A percentile compares a stretch with the other conserved stretches of the same genome.
These are phyloP conservation scores for Sclerurus mexicanus DNA, from an alignment of 2,113 vertebrate genomes.

Conservation along the genomic window DNA sequence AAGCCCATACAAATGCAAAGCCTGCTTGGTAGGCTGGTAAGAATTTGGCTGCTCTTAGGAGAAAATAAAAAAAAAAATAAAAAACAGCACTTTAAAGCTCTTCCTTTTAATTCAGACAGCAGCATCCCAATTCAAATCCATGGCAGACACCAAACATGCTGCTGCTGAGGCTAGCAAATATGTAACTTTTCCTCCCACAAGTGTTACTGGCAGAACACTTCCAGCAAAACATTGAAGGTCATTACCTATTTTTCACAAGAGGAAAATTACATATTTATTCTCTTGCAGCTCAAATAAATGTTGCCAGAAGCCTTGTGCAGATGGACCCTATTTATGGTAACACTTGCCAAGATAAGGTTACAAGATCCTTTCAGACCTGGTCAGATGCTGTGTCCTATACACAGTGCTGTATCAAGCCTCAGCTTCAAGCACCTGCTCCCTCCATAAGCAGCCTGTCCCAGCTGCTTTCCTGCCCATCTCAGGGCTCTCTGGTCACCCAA, in stretches of 20 bases:
- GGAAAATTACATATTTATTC: slow-evolving; percentile 13
- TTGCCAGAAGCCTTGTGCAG: background rate
- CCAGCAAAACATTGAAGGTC: background rate
- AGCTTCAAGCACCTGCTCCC: background rate
- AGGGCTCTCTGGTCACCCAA: background rate
- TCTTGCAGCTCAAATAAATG: background rate
- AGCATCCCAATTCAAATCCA: background rate
- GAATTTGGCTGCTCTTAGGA: background rate
- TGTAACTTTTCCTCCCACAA: background rate
- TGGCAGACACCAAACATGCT: background rate
- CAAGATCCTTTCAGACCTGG: background rate
- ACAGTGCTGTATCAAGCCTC: background rate
- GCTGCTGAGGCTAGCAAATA: background rate
- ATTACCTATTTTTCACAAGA: slow-evolving; percentile 31
- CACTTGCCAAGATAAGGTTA: background rate
- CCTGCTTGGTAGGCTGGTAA: background rate
- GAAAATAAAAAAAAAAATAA: background rate
- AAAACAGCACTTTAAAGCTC: background rate
- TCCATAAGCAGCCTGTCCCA: background rate
- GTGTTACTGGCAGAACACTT: background rate
- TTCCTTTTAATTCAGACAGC: background rate
- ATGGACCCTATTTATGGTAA: background rate
- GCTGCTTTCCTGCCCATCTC: background rate
- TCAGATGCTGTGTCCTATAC: background rate
- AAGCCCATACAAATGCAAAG: background rate